A percentile compares a stretch with the other conserved stretches of the same genome.
Evolutionary conservation across 2,797 vertebrate species (phyloP).

Genomic region (Onychomys arenicola): DNA sequence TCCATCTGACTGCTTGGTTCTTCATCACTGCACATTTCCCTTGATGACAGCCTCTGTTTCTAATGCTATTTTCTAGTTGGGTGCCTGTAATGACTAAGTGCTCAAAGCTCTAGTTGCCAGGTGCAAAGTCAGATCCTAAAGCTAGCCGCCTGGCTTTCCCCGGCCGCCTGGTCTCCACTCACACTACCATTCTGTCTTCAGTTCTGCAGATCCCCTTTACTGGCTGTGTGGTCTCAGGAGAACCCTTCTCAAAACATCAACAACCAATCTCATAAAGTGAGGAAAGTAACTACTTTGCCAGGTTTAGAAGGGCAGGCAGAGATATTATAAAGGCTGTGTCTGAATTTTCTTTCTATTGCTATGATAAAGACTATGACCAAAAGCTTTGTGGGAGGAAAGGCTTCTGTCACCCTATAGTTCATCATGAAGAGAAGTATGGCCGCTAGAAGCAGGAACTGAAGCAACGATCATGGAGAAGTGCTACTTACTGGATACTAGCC

Average conservation of each 20-base stretch:
- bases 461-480: neutral
- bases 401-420: neutral
- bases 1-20: neutral
- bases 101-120: neutral
- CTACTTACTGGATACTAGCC: neutral
- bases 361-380: neutral
- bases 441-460: neutral
- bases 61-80: neutral
- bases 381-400: neutral
- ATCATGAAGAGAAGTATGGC: neutral
- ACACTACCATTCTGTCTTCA: no score
- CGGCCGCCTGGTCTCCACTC: neutral
- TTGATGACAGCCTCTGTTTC: neutral
- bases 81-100: neutral
- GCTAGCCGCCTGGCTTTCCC: neutral
- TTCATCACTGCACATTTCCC: neutral
- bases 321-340: neutral
- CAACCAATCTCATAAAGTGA: conserved; percentile 21
- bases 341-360: neutral
- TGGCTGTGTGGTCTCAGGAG: neutral
- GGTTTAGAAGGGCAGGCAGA: neutral
- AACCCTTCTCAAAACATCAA: neutral
- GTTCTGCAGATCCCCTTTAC: neutral
- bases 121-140: neutral
- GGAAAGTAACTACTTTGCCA: neutral